Base-by-base conservation (phyloP, 2,888 invertebrate species). In the Toxonevra muliebris region DNA sequence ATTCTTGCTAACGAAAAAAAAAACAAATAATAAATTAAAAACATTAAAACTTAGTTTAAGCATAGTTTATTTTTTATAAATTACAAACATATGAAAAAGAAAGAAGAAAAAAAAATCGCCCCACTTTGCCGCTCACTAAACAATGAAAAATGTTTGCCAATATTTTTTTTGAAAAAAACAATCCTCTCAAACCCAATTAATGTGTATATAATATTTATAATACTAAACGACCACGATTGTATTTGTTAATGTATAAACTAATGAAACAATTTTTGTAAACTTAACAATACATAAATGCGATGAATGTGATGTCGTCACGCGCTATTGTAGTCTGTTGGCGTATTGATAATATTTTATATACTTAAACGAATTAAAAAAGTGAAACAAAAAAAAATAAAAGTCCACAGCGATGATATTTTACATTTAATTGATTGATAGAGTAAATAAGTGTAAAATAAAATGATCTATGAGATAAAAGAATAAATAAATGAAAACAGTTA, bases 71-170 rank as follows among this genome's bases (percentile, higher is more conserved):
- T 15, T 3, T 15, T 15, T 5, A 15, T 48, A 48, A 48, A 48
- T 13, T 48, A 11, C 48, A 48, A 8, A 7, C 48, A 2, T 7
- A 30, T 17, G 17, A 58, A 15, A 17, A 48, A 11, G 8, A 54
- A 63, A 61, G 63, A 68, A n/a, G 13, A 50, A 64, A 11, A 11
- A 54, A 63, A 61, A 68, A 68, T 68, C 68, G 68, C 68, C 60
- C 64, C 59, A 63, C 60, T 68, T 64, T 41, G 59, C 64, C 68
- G 52, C 68, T 68, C 68, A 59, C 60, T 58, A 63, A 59, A 48
- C 55, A 30, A n/a, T 43, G 20, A 54, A 42, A 42, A 20, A 63
- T 63, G 55, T 48, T 43, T 57, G 19, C 58, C 50, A 64, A 64
- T 55, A 48, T 64, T n/a, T 57, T 55, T 12, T 17, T n/a, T 13